These are phyloP conservation scores for Hydrochoerus hydrochaeris DNA, from an alignment of 2,113 vertebrate species.

Conservation along the genomic window DNA sequence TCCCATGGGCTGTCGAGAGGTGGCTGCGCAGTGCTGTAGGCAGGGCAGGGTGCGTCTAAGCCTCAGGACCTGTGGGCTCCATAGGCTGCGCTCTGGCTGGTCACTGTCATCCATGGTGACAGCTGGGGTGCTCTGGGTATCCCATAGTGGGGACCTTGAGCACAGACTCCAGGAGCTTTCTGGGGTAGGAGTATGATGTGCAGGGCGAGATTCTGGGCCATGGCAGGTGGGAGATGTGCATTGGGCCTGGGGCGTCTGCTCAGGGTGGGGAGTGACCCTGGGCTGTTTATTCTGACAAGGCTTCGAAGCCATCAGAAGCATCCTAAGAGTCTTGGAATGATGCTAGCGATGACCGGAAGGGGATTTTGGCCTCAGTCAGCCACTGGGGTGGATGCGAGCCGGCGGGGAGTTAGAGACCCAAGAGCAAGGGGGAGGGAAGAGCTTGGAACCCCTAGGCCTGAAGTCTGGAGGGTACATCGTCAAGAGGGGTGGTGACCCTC, in stretches of 20 bases:
- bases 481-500: background rate
- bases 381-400: background rate
- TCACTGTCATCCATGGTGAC: fast-evolving
- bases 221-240: background rate
- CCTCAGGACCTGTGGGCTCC: background rate
- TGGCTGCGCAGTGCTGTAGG: background rate
- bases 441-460: background rate
- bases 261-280: background rate
- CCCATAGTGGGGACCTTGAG: background rate
- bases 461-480: background rate
- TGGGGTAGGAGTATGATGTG: background rate
- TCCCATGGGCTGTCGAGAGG: background rate
- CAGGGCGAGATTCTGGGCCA: background rate
- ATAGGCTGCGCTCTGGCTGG: background rate
- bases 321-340: background rate
- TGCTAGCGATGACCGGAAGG: background rate
- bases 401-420: too few species aligned
- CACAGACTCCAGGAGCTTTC: background rate
- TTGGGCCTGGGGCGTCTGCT: too few species aligned
- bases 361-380: background rate
- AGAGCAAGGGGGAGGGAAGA: background rate
- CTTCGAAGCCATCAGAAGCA: background rate
- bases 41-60: too few species aligned
- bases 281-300: background rate
- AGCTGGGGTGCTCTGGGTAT: background rate